These are phyloP conservation scores for Tachuris rubrigastra DNA, from an alignment of 2,113 vertebrate species.

Conservation along the genomic window DNA sequence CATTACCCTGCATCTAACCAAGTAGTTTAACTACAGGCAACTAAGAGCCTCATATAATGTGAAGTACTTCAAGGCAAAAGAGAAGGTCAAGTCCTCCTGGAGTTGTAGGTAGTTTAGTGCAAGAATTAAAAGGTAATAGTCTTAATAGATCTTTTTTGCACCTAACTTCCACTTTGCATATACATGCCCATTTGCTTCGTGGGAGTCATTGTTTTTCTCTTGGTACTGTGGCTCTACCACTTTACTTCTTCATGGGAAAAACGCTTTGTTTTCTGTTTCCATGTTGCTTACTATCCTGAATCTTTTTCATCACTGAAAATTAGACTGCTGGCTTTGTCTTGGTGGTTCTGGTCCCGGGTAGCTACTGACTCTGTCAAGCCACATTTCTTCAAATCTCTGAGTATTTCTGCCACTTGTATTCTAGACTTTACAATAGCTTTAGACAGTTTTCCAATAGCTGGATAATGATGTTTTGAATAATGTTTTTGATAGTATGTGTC, in stretches of 20 bases:
- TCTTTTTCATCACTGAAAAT: not conserved
- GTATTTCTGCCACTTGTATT: not conserved
- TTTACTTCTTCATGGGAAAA: not conserved
- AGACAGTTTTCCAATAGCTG: not conserved
- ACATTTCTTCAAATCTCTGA: not conserved
- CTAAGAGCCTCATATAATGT: not conserved
- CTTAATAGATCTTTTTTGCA: not conserved
- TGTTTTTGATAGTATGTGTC: not conserved
- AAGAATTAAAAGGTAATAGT: not conserved
- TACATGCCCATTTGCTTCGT: not conserved
- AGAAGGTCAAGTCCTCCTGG: not conserved
- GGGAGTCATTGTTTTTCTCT: not conserved
- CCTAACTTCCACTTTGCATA: not conserved
- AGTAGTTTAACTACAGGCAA: not conserved
- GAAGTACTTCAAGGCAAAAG: not conserved
- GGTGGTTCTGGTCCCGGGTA: not conserved
- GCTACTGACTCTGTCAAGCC: not conserved
- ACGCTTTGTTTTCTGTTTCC: not conserved
- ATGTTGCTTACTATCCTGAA: not conserved
- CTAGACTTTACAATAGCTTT: not conserved
- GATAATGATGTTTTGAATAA: not conserved
- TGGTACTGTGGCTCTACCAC: not conserved
- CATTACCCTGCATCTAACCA: fast-evolving
- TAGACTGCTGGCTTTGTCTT: not conserved
- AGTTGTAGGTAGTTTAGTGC: not conserved